These are phyloP conservation scores for Chloroceryle amazona DNA, from an alignment of 2,797 vertebrate species.

Conservation along the genomic window DNA sequence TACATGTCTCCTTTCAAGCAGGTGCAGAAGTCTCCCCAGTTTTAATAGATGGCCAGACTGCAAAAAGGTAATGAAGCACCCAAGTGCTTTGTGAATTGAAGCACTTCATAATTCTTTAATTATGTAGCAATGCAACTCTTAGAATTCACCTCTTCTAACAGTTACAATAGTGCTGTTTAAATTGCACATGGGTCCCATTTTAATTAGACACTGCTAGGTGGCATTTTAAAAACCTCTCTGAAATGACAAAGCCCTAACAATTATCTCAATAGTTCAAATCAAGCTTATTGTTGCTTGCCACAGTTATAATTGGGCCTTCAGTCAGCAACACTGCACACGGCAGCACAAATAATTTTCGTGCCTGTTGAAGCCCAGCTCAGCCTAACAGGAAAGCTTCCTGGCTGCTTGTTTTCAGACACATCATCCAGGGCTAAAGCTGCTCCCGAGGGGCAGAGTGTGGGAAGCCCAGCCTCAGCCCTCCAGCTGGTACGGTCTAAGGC, in stretches of 20 bases:
- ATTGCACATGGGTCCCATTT: not conserved
- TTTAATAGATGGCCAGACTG: slow-evolving; percentile 1
- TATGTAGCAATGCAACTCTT: not conserved
- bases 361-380: not conserved
- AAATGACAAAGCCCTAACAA: not conserved
- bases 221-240: not conserved
- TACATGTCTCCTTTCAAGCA: not conserved
- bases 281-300: not conserved
- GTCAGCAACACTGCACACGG: not conserved
- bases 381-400: not conserved
- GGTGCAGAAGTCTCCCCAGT: not conserved
- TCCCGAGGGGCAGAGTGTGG: not conserved
- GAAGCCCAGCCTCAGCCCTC: not conserved
- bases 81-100: not conserved
- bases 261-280: not conserved
- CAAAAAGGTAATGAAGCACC: not conserved
- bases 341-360: not conserved
- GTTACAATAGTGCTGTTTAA: not conserved
- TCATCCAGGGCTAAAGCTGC: not conserved
- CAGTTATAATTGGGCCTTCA: not conserved
- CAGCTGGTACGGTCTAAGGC: not conserved
- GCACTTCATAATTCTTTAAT: not conserved
- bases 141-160: not conserved
- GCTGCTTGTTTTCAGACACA: not conserved
- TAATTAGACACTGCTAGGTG: not conserved